These are phyloP conservation scores for Geodia barretti DNA, from an alignment of 37 sponge, comb jelly and placozoan genomes.

Conservation along the genomic window DNA sequence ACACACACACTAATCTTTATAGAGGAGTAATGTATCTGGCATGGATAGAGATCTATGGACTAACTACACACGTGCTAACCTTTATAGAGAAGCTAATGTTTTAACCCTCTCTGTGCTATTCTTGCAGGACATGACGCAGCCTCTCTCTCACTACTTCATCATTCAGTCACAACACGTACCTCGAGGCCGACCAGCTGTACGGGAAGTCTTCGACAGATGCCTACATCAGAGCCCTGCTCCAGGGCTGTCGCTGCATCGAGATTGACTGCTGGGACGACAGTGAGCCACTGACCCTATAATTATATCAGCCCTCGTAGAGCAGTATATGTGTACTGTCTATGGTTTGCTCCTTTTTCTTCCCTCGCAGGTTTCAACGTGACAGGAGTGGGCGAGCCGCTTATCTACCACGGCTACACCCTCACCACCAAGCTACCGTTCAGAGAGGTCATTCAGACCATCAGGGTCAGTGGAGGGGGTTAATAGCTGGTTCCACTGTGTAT, in stretches of 20 bases:
- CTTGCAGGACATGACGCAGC: conserved; percentile 86
- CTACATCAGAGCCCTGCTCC: conserved; percentile 79
- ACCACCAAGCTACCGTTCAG: conserved; percentile 79
- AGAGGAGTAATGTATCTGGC: not conserved
- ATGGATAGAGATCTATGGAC: not conserved
- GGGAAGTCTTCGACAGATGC: conserved; percentile 87
- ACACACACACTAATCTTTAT: not conserved
- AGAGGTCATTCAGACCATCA: conserved; percentile 81
- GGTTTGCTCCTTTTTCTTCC: too few species aligned
- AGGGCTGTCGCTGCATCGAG: conserved; percentile 88
- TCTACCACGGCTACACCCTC: conserved; percentile 92
- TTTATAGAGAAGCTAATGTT: not conserved
- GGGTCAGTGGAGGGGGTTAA: conserved; percentile 27
- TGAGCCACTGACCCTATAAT: conserved; percentile 1
- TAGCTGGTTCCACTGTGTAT: not conserved
- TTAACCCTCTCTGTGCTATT: not conserved
- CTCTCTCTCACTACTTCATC: conserved; percentile 93
- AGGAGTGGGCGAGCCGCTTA: conserved; percentile 63
- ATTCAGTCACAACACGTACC: conserved; percentile 95
- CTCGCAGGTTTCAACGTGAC: conserved; percentile 12
- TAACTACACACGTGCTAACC: not conserved
- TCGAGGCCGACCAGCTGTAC: conserved; percentile 80
- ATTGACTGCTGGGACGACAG: conserved; percentile 79
- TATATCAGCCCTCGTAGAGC: too few species aligned
- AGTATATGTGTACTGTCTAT: too few species aligned